Base-by-base conservation (phyloP, 2,888 invertebrate species). In the Eupithecia abbreviata region DNA sequence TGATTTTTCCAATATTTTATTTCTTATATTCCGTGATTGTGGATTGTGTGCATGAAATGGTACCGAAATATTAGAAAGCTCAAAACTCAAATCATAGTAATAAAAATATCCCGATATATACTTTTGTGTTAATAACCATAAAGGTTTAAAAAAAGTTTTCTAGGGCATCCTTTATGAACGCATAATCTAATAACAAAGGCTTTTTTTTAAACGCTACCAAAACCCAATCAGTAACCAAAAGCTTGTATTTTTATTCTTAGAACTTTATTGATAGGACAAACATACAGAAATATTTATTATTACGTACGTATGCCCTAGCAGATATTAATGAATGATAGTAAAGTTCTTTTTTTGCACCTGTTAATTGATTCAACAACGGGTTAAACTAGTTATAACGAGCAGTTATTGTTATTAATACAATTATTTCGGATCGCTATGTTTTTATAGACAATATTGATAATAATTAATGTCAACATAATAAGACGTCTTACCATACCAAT, bases 351-450 rank as follows among this genome's bases (percentile, higher is more conserved):
- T 62, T 30, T 62, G 7, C 18, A 10, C n/a, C 4, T 3, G 42
- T 18, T 71, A 73, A 73, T 76, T 76, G 55, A 73, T 58, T 12
- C 51, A n/a, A 71, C 47, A 76, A 73, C 76, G 47, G 71, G 73
- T 71, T 43, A 69, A 72, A 70, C 62, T 13, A 66, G 71, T 66
- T n/a, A 72, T 62, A n/a, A 42, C 42, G 42, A 42, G 13, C 4
- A 66, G 41, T 66, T 66, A 68, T 75, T 45, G 30, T 62, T 66
- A 51, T 75, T 72, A 71, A 75, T 75, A 45, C 66, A 71, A 75
- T 75, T 74, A 65, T 74, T 49, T 72, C 47, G 2, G 30, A 62
- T 58, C 47, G 10, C 58, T 69, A n/a, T 62, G 62, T 76, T 76
- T 72, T 71, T 72, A 6, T 51, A 3, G 6, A 47, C 9, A 45